Percentiles rank a stretch among this genome's conserved stretches.
Evolutionary conservation across 2,888 invertebrate species (phyloP).

Genomic region (Pinctada fucata): DNA sequence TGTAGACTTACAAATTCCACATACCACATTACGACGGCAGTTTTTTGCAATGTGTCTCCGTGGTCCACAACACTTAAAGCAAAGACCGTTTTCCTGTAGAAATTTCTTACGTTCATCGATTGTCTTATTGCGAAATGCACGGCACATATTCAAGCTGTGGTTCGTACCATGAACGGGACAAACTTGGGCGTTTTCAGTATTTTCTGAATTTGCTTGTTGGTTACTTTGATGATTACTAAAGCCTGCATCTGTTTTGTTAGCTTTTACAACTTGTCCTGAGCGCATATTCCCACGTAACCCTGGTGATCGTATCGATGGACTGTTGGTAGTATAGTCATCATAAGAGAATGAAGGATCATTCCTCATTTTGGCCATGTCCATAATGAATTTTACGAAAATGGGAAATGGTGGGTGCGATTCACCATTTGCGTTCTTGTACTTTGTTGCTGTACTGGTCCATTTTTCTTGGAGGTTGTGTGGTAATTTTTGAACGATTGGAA

Average conservation of each 20-base stretch:
- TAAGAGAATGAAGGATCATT: neutral
- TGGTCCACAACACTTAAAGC: slow-evolving; percentile 7
- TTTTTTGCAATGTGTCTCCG: neutral
- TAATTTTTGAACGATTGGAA: neutral
- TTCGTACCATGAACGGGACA: neutral
- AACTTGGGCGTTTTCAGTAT: neutral
- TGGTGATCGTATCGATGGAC: too few species aligned
- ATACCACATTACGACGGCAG: neutral
- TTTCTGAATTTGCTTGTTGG: too few species aligned
- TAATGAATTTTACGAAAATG: neutral
- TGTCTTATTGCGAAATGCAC: neutral
- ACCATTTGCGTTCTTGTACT: too few species aligned
- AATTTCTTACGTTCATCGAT: rapidly evolving
- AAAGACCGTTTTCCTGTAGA: too few species aligned
- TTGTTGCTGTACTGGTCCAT: neutral
- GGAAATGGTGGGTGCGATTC: neutral
- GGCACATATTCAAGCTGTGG: neutral
- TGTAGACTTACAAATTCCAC: neutral
- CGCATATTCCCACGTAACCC: too few species aligned
- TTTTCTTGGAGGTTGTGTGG: neutral
- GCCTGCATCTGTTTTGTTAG: too few species aligned
- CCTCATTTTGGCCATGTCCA: neutral
- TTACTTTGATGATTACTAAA: too few species aligned
- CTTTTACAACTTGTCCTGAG: too few species aligned
- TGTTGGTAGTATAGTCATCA: too few species aligned